Conservation (phyloP, 2,113 vertebrate genomes). For the Desmodus rotundus region DNA sequence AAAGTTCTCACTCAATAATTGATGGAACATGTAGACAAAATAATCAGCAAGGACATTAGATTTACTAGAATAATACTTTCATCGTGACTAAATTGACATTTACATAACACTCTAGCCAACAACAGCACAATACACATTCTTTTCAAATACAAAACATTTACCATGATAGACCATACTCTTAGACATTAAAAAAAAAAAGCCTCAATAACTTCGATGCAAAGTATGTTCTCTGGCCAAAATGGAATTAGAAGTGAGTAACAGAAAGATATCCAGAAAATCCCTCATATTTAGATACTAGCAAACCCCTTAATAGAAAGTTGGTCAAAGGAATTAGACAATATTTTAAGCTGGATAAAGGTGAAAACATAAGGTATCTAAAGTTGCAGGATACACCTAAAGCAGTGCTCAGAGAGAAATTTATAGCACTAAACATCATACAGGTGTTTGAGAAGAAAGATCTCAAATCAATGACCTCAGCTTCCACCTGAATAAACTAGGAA, state of each 20-base stretch:
- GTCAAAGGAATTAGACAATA: not conserved
- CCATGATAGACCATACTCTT: not conserved
- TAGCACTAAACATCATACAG: not conserved
- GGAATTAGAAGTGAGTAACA: not conserved
- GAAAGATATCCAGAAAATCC: not conserved
- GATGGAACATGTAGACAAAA: not conserved
- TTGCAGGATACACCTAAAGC: not conserved
- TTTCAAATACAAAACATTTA: not conserved
- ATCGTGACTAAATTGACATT: not conserved
- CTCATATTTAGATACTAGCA: not conserved
- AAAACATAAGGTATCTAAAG: not conserved
- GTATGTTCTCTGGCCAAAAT: not conserved
- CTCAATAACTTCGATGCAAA: not conserved
- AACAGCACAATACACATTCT: not conserved
- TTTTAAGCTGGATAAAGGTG: not conserved
- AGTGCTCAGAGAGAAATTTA: not conserved
- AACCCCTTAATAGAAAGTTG: not conserved
- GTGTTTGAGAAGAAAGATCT: not conserved
- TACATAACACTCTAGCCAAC: not conserved
- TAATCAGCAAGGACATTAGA: not conserved
- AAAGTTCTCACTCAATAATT: not conserved
- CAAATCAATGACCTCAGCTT: not conserved
- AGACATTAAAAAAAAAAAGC: not conserved
- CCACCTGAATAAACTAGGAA: not conserved
- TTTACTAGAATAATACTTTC: not conserved